Evolutionary conservation across 2,888 invertebrate genomes (phyloP).

Genomic region (Oscheius sp.): DNA sequence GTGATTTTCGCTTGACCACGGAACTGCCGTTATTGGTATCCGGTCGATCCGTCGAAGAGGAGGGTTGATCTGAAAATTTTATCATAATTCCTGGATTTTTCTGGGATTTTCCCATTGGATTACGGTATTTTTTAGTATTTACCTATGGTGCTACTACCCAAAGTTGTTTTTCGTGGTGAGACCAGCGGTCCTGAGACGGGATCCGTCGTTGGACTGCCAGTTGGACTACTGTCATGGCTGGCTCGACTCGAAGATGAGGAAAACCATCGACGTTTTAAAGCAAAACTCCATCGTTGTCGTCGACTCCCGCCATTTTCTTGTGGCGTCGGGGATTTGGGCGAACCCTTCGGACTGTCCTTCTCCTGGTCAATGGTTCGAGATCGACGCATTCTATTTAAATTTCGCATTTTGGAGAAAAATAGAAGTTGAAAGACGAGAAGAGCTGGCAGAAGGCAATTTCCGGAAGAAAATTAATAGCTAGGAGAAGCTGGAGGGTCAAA

Average conservation of each 20-base stretch:
- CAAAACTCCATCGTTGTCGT: constrained; percentile 66
- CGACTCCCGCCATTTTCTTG: constrained; percentile 40
- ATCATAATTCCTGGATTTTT: background rate
- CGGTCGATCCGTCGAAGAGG: constrained; percentile 51
- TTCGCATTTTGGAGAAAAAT: background rate
- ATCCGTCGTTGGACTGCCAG: constrained; percentile 29
- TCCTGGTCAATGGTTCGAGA: constrained; percentile 53
- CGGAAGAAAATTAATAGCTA: no score
- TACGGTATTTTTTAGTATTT: background rate
- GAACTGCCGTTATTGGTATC: constrained; percentile 42
- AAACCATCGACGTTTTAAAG: constrained; percentile 64
- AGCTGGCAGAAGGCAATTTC: background rate
- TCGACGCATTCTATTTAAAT: constrained; percentile 45
- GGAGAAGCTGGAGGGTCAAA: no score
- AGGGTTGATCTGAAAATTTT: constrained; percentile 36
- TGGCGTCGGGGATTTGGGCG: constrained; percentile 38
- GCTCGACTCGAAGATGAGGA: constrained; percentile 54
- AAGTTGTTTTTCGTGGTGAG: constrained; percentile 46
- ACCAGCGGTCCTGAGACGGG: constrained; percentile 42
- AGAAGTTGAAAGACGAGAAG: constrained; percentile 13
- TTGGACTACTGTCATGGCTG: constrained; percentile 39
- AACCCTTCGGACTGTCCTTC: constrained; percentile 35
- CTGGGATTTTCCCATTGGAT: background rate
- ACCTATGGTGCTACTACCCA: constrained; percentile 39
- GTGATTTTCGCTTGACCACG: constrained; percentile 55